Percentiles rank a stretch among this genome's conserved stretches.
Evolutionary conservation across 2,888 invertebrate species (phyloP).

Genomic region (Hirtodrosophila trivittata): DNA sequence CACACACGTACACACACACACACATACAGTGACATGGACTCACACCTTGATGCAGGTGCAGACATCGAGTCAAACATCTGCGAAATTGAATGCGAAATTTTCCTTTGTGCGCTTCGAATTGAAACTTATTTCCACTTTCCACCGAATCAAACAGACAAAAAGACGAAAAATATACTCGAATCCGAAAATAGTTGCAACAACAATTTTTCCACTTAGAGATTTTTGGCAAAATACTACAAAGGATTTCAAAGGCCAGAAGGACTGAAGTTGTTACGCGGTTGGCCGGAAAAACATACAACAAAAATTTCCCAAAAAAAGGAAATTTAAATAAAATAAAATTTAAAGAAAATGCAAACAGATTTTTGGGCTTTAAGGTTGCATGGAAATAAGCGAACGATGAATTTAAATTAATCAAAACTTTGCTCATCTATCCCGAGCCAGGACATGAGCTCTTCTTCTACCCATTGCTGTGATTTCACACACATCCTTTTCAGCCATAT

Average conservation of each 20-base stretch:
- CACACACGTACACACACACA: conserved; percentile 12
- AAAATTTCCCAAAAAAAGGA: conserved; percentile 3
- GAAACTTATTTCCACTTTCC: conserved; percentile 57
- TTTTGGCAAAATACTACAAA: conserved; percentile 56
- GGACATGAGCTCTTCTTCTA: conserved; percentile 21
- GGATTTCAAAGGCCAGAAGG: conserved; percentile 45
- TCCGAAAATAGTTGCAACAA: conserved; percentile 65
- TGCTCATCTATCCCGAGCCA: conserved; percentile 45
- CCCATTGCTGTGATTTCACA: conserved; percentile 51
- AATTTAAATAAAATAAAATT: neutral
- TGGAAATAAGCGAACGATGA: conserved; percentile 10
- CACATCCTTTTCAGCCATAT: conserved; percentile 24
- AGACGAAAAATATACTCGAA: conserved; percentile 7
- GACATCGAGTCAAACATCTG: conserved; percentile 68
- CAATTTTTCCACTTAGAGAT: conserved; percentile 67
- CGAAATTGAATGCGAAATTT: conserved; percentile 72
- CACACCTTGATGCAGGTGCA: conserved; percentile 36
- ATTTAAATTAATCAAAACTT: conserved; percentile 73
- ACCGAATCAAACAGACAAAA: neutral
- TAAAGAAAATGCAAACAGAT: neutral
- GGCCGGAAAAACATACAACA: too few relatives aligned
- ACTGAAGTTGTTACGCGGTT: conserved; percentile 20
- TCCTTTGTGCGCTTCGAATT: conserved; percentile 63
- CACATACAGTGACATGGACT: conserved; percentile 17
- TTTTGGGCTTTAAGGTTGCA: conserved; percentile 6